phyloP scores from a whole-genome alignment of 2,113 vertebrate genomes.

The Illadopsis cleaveri region DNA sequence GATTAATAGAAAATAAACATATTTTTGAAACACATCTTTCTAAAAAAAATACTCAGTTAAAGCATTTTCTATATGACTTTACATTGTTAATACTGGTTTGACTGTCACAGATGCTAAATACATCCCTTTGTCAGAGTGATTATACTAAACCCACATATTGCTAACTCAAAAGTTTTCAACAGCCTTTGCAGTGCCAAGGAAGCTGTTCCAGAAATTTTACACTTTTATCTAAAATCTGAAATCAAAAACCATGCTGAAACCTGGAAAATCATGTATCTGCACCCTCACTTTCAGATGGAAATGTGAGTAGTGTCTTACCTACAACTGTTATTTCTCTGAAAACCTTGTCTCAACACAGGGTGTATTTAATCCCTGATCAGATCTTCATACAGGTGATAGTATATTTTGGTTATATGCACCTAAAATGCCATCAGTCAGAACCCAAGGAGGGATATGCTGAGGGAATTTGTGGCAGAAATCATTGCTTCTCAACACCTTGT shows the following conservation, averaged over 20 bases:
- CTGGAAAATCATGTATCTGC: background rate
- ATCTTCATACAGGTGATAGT: background rate
- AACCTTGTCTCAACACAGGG: background rate
- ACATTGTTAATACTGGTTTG: background rate
- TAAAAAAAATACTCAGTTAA: fast-evolving
- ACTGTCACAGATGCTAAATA: background rate
- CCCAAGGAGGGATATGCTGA: background rate
- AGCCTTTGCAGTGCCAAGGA: background rate
- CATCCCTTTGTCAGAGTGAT: background rate
- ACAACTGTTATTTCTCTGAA: background rate
- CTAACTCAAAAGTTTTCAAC: background rate
- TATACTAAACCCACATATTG: background rate
- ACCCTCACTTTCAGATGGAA: background rate
- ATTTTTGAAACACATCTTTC: background rate
- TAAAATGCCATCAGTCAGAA: background rate
- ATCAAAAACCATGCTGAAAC: background rate
- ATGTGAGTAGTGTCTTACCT: background rate
- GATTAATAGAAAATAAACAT: background rate
- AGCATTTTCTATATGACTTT: background rate
- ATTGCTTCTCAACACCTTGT: background rate
- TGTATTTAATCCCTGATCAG: background rate
- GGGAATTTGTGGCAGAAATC: background rate
- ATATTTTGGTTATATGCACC: background rate
- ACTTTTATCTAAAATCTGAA: background rate
- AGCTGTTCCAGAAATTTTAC: background rate